A percentile compares a stretch with the other conserved stretches of the same genome.
Evolutionary conservation across 2,888 invertebrate genomes (phyloP).

Genomic region (Tenthredo notha): DNA sequence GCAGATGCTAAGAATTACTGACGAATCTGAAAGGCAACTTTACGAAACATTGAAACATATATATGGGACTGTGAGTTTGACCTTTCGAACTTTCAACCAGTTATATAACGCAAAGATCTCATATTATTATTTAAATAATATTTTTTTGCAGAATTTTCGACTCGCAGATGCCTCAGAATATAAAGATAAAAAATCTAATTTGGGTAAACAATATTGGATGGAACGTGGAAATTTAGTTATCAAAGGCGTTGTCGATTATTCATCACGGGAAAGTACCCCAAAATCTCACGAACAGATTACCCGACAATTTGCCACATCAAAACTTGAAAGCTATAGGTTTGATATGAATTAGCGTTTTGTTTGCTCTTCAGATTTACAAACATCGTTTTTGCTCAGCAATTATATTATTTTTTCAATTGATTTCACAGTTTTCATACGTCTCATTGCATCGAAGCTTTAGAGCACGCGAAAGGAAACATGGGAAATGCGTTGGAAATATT

Average conservation of each 20-base stretch:
- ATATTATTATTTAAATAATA: constrained; percentile 1
- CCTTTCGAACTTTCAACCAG: not conserved
- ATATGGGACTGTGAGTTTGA: constrained; percentile 86
- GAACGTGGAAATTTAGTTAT: constrained; percentile 88
- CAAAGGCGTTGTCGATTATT: constrained; percentile 86
- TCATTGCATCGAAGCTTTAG: constrained; percentile 88
- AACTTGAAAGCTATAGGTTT: constrained; percentile 84
- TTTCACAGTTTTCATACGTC: constrained; percentile 85
- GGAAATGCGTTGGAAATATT: constrained; percentile 86
- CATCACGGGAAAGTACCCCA: constrained; percentile 81
- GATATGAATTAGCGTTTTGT: constrained; percentile 8
- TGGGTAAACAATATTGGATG: constrained; percentile 88
- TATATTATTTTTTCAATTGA: constrained; percentile 2
- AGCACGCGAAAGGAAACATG: constrained; percentile 84
- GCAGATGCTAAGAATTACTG: constrained; percentile 85
- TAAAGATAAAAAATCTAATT: constrained; percentile 84
- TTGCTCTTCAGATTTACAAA: not conserved
- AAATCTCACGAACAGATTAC: constrained; percentile 83
- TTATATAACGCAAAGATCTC: not conserved
- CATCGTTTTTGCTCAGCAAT: not conserved
- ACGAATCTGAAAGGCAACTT: constrained; percentile 86
- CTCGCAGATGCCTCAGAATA: constrained; percentile 78
- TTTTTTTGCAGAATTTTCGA: constrained; percentile 78
- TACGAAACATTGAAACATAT: constrained; percentile 87
- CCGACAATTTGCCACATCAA: constrained; percentile 85